Percentiles rank a stretch among this genome's conserved stretches.
phyloP scores from a whole-genome alignment of 2,113 vertebrate species.

The Notarius quadriscutis region DNA sequence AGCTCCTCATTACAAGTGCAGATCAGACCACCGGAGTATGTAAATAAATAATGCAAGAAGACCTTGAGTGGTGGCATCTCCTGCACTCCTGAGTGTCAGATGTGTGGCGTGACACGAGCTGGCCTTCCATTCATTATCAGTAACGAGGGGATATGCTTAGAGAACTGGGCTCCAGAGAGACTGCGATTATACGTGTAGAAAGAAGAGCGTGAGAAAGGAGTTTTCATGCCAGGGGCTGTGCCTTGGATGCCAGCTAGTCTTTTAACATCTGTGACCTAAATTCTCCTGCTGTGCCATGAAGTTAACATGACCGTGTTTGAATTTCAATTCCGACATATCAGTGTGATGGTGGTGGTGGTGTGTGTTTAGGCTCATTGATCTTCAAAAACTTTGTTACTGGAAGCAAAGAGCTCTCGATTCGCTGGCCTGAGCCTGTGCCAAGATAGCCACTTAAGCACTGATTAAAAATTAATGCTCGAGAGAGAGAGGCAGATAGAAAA shows the following conservation, averaged over 20 bases:
- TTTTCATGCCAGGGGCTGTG: constrained; percentile 5
- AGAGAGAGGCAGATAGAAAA: constrained; percentile 48
- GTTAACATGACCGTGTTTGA: constrained; percentile 62
- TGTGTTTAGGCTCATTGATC: constrained; percentile 69
- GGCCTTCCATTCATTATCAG: constrained; percentile 45
- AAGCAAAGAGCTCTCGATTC: constrained; percentile 72
- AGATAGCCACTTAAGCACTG: constrained; percentile 77
- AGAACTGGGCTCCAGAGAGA: background rate
- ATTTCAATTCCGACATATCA: constrained; percentile 65
- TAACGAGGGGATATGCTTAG: constrained; percentile 36
- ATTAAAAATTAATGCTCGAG: constrained; percentile 79
- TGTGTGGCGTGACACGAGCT: constrained; percentile 31
- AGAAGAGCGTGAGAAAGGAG: background rate
- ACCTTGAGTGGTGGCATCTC: constrained; percentile 64
- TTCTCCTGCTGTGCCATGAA: constrained; percentile 44
- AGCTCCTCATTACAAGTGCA: constrained; percentile 68
- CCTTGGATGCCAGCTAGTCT: constrained; percentile 26
- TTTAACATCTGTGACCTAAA: constrained; percentile 25
- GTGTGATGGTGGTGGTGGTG: background rate
- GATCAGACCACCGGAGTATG: constrained; percentile 69
- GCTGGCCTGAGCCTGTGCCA: constrained; percentile 70
- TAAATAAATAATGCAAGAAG: constrained; percentile 71
- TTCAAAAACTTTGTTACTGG: constrained; percentile 73
- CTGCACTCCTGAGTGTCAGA: constrained; percentile 28
- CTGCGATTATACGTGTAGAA: background rate